Percentiles rank a stretch among this genome's conserved stretches.
These are phyloP conservation scores for Drosophila crucigera DNA, from an alignment of 2,888 invertebrate species.

Conservation along the genomic window DNA sequence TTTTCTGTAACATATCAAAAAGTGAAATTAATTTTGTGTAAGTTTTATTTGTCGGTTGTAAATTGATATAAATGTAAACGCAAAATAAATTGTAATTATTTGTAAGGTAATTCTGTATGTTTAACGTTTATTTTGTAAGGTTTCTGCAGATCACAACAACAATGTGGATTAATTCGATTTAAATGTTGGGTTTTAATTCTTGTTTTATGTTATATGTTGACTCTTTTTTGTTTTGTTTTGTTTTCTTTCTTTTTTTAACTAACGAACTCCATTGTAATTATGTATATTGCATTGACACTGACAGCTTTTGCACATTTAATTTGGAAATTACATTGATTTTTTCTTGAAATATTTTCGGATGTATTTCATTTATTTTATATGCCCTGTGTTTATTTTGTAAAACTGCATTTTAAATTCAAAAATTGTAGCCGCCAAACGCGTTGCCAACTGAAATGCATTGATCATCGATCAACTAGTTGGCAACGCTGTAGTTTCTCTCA, in stretches of 20 bases:
- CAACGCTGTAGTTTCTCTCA: constrained; percentile 2
- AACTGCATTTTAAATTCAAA: constrained; percentile 10
- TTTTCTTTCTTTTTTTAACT: constrained; percentile 27
- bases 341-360: constrained; percentile 3
- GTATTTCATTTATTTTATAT: constrained; percentile 9
- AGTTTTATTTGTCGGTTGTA: constrained; percentile 13
- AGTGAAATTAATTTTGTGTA: constrained; percentile 26
- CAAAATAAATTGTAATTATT: constrained; percentile 23
- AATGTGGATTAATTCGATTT: constrained; percentile 73
- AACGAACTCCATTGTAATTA: constrained; percentile 58
- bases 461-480: constrained; percentile 5
- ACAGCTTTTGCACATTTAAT: constrained; percentile 28
- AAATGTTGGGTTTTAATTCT: constrained; percentile 41
- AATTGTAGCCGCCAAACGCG: background rate
- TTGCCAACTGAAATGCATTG: constrained; percentile 25
- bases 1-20: constrained; percentile 37
- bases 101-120: constrained; percentile 52
- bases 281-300: constrained; percentile 39
- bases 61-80: constrained; percentile 10
- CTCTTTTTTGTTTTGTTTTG: constrained; percentile 22
- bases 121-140: constrained; percentile 66
- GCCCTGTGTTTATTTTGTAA: constrained; percentile 18
- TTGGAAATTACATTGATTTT: constrained; percentile 31
- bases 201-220: background rate
- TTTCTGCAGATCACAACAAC: constrained; percentile 79